Conservation (phyloP, 1,140 invertebrate genomes). For the Apis laboriosa region DNA sequence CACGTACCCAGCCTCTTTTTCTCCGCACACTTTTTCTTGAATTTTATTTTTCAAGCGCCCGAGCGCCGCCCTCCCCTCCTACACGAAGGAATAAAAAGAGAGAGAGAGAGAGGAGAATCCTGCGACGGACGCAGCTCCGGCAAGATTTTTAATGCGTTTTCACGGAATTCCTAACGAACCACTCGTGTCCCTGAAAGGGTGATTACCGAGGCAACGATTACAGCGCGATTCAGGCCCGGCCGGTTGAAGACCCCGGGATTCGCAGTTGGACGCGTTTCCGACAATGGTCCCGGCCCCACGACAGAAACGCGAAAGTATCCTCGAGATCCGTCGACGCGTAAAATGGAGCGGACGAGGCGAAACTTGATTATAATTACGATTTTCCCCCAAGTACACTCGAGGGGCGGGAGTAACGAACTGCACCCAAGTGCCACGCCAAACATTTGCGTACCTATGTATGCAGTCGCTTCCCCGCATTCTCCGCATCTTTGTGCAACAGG, state of each 20-base stretch:
- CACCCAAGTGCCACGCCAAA: constrained; percentile 56
- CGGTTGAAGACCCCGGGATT: too few relatives aligned
- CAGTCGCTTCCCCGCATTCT: constrained; percentile 29
- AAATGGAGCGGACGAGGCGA: constrained; percentile 33
- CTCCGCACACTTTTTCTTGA: background rate
- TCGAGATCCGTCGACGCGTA: constrained; percentile 28
- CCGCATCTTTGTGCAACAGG: constrained; percentile 57
- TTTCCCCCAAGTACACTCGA: constrained; percentile 63
- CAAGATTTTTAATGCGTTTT: constrained; percentile 30
- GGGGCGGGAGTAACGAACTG: constrained; percentile 61
- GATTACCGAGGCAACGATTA: constrained; percentile 40
- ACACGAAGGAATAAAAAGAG: background rate
- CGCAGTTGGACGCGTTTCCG: constrained; percentile 16
- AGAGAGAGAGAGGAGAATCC: background rate
- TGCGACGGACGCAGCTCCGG: background rate
- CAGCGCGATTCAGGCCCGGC: constrained; percentile 2
- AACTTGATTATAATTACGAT: constrained; percentile 69
- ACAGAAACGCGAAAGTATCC: constrained; percentile 16
- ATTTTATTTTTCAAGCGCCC: background rate
- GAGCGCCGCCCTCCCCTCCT: background rate
- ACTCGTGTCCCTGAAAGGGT: constrained; percentile 38
- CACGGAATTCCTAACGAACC: constrained; percentile 42
- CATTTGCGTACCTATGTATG: constrained; percentile 44
- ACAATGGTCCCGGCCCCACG: background rate
- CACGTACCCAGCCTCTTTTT: background rate